Evolutionary conservation across 2,888 invertebrate species (phyloP).

Genomic region (Lycia hirtaria): DNA sequence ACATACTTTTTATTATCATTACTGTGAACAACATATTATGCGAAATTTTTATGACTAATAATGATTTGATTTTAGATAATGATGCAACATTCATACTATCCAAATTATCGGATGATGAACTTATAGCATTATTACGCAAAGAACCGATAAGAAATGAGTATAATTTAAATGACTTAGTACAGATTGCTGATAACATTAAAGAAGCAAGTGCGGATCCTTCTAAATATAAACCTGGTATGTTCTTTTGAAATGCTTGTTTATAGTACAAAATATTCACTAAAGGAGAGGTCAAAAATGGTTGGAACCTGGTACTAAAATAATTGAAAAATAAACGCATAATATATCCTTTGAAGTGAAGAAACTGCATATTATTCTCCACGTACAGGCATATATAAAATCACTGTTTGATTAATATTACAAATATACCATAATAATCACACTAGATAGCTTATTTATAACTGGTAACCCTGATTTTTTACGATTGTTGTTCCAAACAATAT

Average conservation of each 20-base stretch:
- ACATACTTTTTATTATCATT: not conserved
- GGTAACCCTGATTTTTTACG: too few species aligned
- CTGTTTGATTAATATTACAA: too few species aligned
- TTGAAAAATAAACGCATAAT: too few species aligned
- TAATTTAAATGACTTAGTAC: constrained; percentile 63
- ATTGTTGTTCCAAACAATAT: too few species aligned
- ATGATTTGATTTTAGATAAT: constrained; percentile 54
- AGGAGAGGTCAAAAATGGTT: too few species aligned
- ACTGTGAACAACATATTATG: not conserved
- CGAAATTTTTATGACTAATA: not conserved
- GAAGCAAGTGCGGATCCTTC: not conserved
- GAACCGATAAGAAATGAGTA: constrained; percentile 66
- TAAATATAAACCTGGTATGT: constrained; percentile 32
- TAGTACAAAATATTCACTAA: too few species aligned
- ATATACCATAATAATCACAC: too few species aligned
- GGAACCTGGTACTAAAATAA: too few species aligned
- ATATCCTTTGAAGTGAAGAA: too few species aligned
- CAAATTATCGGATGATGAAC: constrained; percentile 70
- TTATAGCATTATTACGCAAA: constrained; percentile 65
- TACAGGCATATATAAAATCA: not conserved
- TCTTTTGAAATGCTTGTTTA: not conserved
- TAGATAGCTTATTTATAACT: too few species aligned
- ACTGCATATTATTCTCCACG: not conserved
- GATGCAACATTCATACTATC: constrained; percentile 70
- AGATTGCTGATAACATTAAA: constrained; percentile 39